These are phyloP conservation scores for Mastacembelus armatus DNA, from an alignment of 2,797 vertebrate genomes.

Conservation along the genomic window DNA sequence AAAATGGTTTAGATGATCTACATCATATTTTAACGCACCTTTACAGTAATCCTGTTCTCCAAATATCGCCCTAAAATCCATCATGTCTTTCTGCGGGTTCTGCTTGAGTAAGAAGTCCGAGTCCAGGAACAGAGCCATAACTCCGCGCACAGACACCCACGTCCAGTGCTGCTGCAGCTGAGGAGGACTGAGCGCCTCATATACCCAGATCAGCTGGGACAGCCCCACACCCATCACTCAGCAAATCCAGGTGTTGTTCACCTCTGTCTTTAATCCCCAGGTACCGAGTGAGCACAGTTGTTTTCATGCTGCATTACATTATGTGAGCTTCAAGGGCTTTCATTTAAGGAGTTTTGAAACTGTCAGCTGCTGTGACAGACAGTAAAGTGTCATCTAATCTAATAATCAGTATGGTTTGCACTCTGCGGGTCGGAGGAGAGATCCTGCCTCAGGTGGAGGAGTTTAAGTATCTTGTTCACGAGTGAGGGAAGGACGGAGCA, in stretches of 20 bases:
- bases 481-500: no score
- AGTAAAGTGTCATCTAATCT: no score
- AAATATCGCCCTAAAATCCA: conserved; percentile 63
- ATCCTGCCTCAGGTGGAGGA: no score
- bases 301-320: conserved; percentile 1
- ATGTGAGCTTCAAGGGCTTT: not conserved
- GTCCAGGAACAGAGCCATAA: conserved; percentile 70
- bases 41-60: conserved; percentile 55
- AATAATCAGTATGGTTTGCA: no score
- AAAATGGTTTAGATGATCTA: no score
- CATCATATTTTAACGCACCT: conserved; percentile 52
- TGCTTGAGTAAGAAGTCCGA: conserved; percentile 55
- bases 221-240: conserved; percentile 3
- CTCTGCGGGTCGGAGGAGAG: no score
- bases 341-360: no score
- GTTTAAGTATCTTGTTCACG: no score
- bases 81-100: conserved; percentile 50
- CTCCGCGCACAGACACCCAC: not conserved
- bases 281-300: not conserved
- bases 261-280: conserved; percentile 26
- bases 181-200: conserved; percentile 53
- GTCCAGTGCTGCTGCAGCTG: conserved; percentile 15
- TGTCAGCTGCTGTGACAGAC: no score
- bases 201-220: conserved; percentile 48
- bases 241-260: conserved; percentile 44